A percentile compares a stretch with the other conserved stretches of the same genome.
phyloP scores from a whole-genome alignment of 2,888 invertebrate species.

The Eristalis arbustorum region DNA sequence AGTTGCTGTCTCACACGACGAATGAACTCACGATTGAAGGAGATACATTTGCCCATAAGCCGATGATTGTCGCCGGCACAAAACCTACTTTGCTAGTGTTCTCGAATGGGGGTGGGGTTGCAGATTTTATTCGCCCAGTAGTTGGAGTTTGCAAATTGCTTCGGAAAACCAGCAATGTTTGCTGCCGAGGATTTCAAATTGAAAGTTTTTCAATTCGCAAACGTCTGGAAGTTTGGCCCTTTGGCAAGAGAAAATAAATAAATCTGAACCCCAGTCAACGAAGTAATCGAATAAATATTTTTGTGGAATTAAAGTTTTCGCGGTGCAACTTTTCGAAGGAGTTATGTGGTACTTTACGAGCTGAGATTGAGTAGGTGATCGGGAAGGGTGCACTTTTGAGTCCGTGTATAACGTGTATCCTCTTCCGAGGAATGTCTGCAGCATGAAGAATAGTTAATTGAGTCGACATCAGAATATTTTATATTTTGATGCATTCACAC shows the following conservation, averaged over 20 bases:
- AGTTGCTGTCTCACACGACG: slow-evolving; percentile 43
- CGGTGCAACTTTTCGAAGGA: background rate
- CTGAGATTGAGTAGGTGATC: background rate
- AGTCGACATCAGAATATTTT: background rate
- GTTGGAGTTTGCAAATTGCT: slow-evolving; percentile 21
- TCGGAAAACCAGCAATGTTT: background rate
- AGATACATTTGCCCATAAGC: slow-evolving; percentile 22
- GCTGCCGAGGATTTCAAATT: slow-evolving; percentile 33
- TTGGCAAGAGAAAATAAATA: slow-evolving; percentile 1
- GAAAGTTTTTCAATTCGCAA: slow-evolving; percentile 57
- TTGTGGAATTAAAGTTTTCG: slow-evolving; percentile 20
- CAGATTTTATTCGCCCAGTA: slow-evolving; percentile 28
- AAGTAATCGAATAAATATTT: slow-evolving; percentile 50
- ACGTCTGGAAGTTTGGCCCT: slow-evolving; percentile 11
- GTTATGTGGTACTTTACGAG: background rate
- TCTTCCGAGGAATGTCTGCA: background rate
- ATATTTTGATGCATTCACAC: background rate
- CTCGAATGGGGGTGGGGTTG: background rate
- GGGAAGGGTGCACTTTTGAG: background rate
- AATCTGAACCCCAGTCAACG: slow-evolving; percentile 13
- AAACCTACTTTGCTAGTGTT: background rate
- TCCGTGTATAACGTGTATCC: background rate
- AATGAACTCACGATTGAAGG: slow-evolving; percentile 30
- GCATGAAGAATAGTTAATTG: background rate
- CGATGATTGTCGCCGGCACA: slow-evolving; percentile 37